Evolutionary conservation across 2,888 invertebrate species (phyloP).

Genomic region (Rotaria sp.): DNA sequence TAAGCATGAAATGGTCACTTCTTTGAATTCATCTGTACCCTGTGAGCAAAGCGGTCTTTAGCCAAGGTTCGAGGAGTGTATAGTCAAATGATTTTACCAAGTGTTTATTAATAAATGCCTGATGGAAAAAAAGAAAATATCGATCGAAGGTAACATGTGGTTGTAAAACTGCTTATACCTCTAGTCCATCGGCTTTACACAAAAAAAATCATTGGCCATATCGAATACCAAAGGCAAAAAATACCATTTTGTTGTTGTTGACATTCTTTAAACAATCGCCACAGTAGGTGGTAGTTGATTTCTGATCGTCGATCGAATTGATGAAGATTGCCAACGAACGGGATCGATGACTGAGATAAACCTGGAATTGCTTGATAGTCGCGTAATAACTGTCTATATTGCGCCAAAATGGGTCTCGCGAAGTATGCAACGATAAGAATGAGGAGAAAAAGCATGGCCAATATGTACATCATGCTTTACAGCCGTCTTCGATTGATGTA

Average conservation of each 20-base stretch:
- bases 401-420: too few species aligned
- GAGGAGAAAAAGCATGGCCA: too few species aligned
- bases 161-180: too few species aligned
- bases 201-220: neutral
- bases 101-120: conserved; percentile 44
- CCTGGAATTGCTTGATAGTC: neutral
- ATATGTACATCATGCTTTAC: too few species aligned
- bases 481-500: too few species aligned
- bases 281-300: neutral
- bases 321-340: neutral
- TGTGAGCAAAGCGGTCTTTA: conserved; percentile 58
- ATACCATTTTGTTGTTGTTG: neutral
- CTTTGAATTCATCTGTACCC: too few species aligned
- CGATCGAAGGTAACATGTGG: too few species aligned
- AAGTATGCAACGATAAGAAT: too few species aligned
- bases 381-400: neutral
- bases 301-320: neutral
- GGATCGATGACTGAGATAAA: neutral
- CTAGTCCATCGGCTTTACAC: too few species aligned
- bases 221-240: neutral
- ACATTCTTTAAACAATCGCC: neutral
- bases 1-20: conserved; percentile 43
- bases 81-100: conserved; percentile 55
- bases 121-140: neutral
- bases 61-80: conserved; percentile 57